Evolutionary conservation across 2,888 invertebrate species (phyloP).

Genomic region (Sarcophaga rosellei): DNA sequence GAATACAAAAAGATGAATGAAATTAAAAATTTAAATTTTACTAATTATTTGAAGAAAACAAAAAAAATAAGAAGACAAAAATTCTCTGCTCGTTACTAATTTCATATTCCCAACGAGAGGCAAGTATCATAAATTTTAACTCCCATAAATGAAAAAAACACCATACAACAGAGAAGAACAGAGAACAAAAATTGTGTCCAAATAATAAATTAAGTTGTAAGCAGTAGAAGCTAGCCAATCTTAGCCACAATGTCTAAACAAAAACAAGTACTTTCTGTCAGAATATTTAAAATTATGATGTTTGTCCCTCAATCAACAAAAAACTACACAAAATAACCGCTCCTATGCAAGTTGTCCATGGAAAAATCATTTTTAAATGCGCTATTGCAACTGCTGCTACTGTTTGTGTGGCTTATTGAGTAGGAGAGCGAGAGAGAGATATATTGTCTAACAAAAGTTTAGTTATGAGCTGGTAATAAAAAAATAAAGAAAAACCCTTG

Average conservation of each 20-base stretch:
- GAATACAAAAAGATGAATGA: neutral
- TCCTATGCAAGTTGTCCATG: neutral
- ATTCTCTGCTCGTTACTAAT: no score
- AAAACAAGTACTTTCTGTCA: constrained; percentile 56
- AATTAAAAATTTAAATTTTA: neutral
- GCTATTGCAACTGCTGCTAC: neutral
- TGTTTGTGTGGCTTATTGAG: neutral
- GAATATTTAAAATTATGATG: constrained; percentile 57
- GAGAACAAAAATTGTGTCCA: constrained; percentile 14
- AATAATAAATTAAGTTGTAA: constrained; percentile 39
- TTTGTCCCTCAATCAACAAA: constrained; percentile 37
- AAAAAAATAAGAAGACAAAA: no score
- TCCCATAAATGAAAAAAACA: no score
- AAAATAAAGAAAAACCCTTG: neutral
- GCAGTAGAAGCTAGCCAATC: neutral
- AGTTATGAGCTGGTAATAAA: neutral
- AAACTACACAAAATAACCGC: neutral
- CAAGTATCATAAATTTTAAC: no score
- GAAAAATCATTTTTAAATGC: neutral
- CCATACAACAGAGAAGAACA: no score
- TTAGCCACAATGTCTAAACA: constrained; percentile 24
- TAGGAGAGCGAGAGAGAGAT: neutral
- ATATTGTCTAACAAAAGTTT: constrained; percentile 32
- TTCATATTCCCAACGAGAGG: no score
- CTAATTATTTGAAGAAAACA: neutral